Conservation (phyloP, 2,113 vertebrate genomes). For the Microtus pennsylvanicus region DNA sequence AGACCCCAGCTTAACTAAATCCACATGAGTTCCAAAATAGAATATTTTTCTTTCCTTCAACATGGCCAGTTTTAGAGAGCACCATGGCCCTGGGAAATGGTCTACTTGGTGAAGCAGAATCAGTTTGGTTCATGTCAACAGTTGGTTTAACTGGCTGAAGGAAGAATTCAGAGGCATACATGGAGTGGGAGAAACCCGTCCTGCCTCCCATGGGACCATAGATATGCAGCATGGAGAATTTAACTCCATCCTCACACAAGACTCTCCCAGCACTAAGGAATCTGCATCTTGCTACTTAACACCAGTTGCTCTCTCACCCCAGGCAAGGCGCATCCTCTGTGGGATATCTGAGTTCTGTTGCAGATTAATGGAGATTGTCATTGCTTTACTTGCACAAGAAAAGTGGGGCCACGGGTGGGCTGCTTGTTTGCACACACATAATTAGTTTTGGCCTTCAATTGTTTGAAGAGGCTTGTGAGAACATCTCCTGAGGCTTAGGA, state of each 20-base stretch:
- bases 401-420: not conserved
- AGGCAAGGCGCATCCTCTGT: not conserved
- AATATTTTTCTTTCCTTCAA: slow-evolving; percentile 59
- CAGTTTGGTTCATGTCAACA: slow-evolving; percentile 8
- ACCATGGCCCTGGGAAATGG: not conserved
- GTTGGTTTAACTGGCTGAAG: slow-evolving; percentile 38
- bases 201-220: slow-evolving; percentile 55
- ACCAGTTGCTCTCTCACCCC: slow-evolving; percentile 29
- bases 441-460: not conserved
- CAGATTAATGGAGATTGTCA: slow-evolving; percentile 18
- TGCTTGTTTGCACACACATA: not conserved
- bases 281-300: slow-evolving; percentile 1
- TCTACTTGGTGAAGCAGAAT: slow-evolving; percentile 41
- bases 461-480: not conserved
- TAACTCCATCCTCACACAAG: not conserved
- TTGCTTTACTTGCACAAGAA: not conserved
- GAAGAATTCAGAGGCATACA: slow-evolving; percentile 55
- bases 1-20: slow-evolving; percentile 30
- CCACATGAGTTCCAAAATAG: slow-evolving; percentile 44
- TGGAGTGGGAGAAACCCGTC: slow-evolving; percentile 30
- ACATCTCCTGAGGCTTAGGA: not conserved
- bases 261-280: slow-evolving; percentile 14
- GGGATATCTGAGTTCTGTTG: slow-evolving; percentile 10
- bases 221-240: not conserved
- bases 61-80: slow-evolving; percentile 24